These are phyloP conservation scores for Agrotis exclamationis DNA, from an alignment of 2,888 invertebrate genomes.

Conservation along the genomic window DNA sequence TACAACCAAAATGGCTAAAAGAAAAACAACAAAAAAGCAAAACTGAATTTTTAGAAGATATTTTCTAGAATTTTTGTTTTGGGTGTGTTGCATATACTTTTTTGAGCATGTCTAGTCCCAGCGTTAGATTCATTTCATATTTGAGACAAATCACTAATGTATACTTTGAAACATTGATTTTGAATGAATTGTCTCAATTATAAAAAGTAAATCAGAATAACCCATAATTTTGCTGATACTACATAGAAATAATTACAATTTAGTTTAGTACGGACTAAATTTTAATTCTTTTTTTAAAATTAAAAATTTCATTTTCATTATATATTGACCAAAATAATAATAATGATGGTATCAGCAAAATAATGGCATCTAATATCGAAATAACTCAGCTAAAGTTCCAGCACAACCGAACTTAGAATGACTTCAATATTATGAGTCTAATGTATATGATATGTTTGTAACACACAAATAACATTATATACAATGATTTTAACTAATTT, in stretches of 20 bases:
- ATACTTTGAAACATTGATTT: background rate
- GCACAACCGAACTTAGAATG: conserved; percentile 57
- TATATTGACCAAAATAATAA: too few relatives aligned
- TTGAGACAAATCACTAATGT: conserved; percentile 9
- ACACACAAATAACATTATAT: conserved; percentile 55
- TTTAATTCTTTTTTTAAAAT: too few relatives aligned
- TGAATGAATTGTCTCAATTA: conserved; percentile 7
- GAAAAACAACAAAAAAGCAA: background rate
- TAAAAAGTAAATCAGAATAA: conserved; percentile 32
- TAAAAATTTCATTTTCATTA: too few relatives aligned
- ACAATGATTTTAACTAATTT: conserved; percentile 59
- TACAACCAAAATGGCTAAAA: conserved; percentile 3
- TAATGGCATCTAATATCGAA: conserved; percentile 19
- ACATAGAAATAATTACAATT: background rate
- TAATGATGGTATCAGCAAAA: conserved; percentile 38
- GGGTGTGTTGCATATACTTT: conserved; percentile 51
- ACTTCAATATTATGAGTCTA: conserved; percentile 39
- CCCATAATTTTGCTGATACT: conserved; percentile 32
- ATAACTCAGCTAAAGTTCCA: conserved; percentile 37
- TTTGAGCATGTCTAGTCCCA: conserved; percentile 28
- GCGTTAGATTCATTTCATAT: conserved; percentile 21
- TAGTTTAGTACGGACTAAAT: too few relatives aligned
- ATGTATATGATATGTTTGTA: conserved; percentile 70
- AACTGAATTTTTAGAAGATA: background rate
- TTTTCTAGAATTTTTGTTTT: background rate